Evolutionary conservation across 2,113 vertebrate species (phyloP).

Genomic region (Bufo gargarizans): DNA sequence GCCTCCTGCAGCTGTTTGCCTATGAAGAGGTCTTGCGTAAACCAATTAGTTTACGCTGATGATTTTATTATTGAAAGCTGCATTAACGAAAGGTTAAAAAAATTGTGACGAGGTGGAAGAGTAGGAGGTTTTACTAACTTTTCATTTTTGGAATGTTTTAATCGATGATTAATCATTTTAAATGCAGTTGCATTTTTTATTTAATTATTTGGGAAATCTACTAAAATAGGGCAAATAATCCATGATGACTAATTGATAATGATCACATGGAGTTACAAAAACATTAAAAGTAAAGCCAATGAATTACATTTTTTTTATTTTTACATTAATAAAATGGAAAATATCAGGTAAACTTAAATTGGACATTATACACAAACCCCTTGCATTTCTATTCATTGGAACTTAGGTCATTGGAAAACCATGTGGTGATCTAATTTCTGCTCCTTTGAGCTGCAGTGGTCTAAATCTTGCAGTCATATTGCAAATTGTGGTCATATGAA

Average conservation of each 20-base stretch:
- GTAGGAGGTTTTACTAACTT: constrained; percentile 31
- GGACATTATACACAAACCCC: background rate
- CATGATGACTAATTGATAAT: background rate
- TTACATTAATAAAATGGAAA: background rate
- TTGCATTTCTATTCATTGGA: background rate
- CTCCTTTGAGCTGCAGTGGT: background rate
- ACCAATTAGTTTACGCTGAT: constrained; percentile 60
- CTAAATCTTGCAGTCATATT: background rate
- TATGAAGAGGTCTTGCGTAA: constrained; percentile 61
- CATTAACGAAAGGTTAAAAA: constrained; percentile 59
- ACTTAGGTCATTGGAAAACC: background rate
- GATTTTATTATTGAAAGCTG: constrained; percentile 65
- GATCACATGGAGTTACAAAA: too few relatives aligned
- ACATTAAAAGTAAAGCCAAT: background rate
- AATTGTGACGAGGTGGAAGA: constrained; percentile 5
- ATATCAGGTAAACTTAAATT: background rate
- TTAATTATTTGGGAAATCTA: background rate
- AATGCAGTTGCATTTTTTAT: background rate
- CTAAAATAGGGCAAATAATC: background rate
- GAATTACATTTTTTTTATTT: background rate
- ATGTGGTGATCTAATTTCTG: background rate
- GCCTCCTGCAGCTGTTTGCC: constrained; percentile 61
- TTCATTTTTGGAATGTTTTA: background rate
- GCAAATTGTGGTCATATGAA: background rate
- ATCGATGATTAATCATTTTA: constrained; percentile 16